Percentiles rank a stretch among this genome's conserved stretches.
Evolutionary conservation across 2,888 invertebrate species (phyloP).

Genomic region (Lamellibrachia satsuma): DNA sequence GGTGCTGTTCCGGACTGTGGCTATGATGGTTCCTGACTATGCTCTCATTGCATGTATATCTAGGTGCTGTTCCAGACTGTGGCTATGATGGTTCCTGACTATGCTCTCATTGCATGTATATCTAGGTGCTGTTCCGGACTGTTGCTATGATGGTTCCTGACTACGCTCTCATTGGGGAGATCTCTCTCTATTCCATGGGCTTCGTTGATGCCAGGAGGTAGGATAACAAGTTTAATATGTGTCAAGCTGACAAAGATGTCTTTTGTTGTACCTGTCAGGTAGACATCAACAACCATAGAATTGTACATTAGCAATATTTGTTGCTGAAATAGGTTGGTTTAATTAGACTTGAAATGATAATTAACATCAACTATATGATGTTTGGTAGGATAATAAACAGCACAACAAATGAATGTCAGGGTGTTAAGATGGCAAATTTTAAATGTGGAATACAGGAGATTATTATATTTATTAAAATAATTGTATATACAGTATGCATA

Average conservation of each 20-base stretch:
- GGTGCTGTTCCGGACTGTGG: too few species aligned
- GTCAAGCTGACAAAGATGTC: too few species aligned
- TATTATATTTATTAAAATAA: too few species aligned
- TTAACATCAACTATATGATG: not conserved
- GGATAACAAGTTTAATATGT: not conserved
- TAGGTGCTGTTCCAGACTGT: too few species aligned
- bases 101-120: not conserved
- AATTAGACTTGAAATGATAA: not conserved
- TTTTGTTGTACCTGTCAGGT: not conserved
- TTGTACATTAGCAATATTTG: not conserved
- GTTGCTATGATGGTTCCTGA: conserved; percentile 68
- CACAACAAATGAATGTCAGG: not conserved
- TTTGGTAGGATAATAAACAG: not conserved
- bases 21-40: too few species aligned
- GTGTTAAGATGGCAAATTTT: too few species aligned
- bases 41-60: too few species aligned
- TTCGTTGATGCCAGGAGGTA: conserved; percentile 69
- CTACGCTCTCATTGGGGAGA: conserved; percentile 67
- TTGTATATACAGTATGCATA: too few species aligned
- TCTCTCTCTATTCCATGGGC: conserved; percentile 67
- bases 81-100: too few species aligned
- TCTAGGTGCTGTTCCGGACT: conserved; percentile 68
- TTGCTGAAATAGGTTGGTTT: not conserved
- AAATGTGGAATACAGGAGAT: too few species aligned
- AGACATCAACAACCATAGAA: not conserved